phyloP scores from a whole-genome alignment of 2,113 vertebrate genomes.

The Lagopus muta region DNA sequence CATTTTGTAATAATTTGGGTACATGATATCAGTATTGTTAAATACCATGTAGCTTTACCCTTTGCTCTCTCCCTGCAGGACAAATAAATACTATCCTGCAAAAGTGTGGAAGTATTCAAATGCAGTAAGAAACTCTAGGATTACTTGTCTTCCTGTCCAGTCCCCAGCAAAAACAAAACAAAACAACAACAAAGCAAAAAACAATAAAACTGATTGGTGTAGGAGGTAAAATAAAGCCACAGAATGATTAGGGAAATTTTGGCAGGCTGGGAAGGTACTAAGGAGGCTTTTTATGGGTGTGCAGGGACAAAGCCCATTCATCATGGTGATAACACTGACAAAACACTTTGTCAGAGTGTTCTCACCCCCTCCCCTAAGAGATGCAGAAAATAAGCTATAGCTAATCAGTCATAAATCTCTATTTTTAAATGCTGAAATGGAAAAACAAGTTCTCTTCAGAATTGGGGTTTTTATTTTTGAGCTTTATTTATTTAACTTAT shows the following conservation, averaged over 20 bases:
- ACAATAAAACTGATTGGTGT: background rate
- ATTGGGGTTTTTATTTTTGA: constrained; percentile 71
- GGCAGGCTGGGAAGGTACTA: constrained; percentile 8
- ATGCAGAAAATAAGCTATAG: constrained; percentile 32
- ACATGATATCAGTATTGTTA: constrained; percentile 49
- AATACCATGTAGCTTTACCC: constrained; percentile 31
- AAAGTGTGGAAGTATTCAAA: background rate
- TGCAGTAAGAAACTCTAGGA: constrained; percentile 43
- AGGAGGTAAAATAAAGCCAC: constrained; percentile 22
- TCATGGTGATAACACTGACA: constrained; percentile 4
- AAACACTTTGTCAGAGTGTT: constrained; percentile 36
- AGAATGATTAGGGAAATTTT: constrained; percentile 35
- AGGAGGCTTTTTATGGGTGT: constrained; percentile 11
- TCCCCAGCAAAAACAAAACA: background rate
- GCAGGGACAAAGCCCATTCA: constrained; percentile 6
- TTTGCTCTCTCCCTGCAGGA: constrained; percentile 24
- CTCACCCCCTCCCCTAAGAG: background rate
- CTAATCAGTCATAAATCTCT: constrained; percentile 61
- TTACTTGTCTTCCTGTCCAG: constrained; percentile 43
- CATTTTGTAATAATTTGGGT: constrained; percentile 33
- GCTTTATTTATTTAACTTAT: constrained; percentile 83
- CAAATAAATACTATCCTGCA: constrained; percentile 48
- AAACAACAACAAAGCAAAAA: constrained; percentile 3
- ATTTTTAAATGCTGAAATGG: constrained; percentile 69
- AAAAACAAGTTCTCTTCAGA: constrained; percentile 54